These are phyloP conservation scores for Echeneis naucrates DNA, from an alignment of 2,797 vertebrate species.

Conservation along the genomic window DNA sequence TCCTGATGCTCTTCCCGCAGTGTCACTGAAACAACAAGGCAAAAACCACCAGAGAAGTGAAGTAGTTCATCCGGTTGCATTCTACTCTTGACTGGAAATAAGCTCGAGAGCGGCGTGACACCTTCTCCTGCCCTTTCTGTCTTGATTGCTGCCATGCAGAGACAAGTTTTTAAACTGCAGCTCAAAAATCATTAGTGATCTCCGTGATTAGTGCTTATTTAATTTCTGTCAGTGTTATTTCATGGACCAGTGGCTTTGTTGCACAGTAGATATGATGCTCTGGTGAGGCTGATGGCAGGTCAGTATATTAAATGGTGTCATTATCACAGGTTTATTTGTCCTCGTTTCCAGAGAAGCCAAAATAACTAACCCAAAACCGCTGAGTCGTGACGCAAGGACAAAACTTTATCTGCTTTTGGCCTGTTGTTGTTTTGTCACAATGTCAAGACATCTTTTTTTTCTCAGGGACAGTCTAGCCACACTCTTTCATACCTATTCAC, in stretches of 20 bases:
- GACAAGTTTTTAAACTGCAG: constrained; percentile 38
- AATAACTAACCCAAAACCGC: constrained; percentile 30
- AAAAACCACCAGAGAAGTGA: neutral
- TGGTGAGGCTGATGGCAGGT: constrained; percentile 46
- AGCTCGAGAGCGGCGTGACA: neutral
- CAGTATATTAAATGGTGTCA: constrained; percentile 53
- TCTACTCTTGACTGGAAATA: constrained; percentile 13
- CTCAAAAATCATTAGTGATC: constrained; percentile 47
- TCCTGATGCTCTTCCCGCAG: neutral
- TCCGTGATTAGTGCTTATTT: constrained; percentile 64
- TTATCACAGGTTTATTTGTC: constrained; percentile 51
- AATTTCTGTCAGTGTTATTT: constrained; percentile 65
- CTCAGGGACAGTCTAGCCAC: neutral
- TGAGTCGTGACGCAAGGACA: constrained; percentile 32
- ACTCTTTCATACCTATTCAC: neutral
- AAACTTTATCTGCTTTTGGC: constrained; percentile 20
- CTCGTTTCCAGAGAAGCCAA: constrained; percentile 34
- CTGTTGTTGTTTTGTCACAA: constrained; percentile 17
- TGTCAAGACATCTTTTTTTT: constrained; percentile 8
- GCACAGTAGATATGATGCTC: constrained; percentile 48
- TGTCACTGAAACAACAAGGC: constrained; percentile 13
- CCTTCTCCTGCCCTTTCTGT: neutral
- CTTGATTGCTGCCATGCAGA: constrained; percentile 16
- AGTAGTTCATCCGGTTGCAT: neutral
- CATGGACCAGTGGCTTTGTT: constrained; percentile 51